phyloP scores from a whole-genome alignment of 1,140 invertebrate species.

The Babylonia areolata region DNA sequence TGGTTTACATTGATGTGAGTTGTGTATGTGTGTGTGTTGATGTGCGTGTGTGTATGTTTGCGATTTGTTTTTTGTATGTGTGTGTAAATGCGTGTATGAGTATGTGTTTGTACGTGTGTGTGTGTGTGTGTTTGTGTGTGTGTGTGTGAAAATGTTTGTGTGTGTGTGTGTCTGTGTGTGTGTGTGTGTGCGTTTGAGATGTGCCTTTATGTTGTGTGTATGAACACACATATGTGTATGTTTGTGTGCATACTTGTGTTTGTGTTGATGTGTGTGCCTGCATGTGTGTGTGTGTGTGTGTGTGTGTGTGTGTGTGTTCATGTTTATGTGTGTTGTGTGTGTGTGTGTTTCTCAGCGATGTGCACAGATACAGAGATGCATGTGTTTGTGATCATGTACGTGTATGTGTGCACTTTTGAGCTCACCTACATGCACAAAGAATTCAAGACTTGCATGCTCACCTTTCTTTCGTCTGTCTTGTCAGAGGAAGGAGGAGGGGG shows the following conservation, averaged over 20 bases:
- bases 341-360: not conserved
- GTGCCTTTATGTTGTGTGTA: not conserved
- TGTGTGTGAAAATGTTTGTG: no score
- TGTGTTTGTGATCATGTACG: not conserved
- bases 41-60: no score
- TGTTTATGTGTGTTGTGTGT: not conserved
- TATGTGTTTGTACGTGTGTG: not conserved
- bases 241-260: no score
- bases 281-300: not conserved
- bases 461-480: not conserved
- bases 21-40: no score
- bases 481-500: not conserved
- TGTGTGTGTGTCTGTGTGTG: not conserved
- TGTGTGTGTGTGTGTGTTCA: not conserved
- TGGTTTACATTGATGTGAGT: no score
- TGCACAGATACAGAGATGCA: not conserved
- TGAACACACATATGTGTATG: no score
- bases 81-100: not conserved
- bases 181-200: not conserved
- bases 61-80: no score
- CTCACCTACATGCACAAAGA: not conserved
- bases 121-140: not conserved
- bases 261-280: not conserved
- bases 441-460: not conserved
- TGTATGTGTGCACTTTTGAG: not conserved